Evolutionary conservation across 2,888 invertebrate genomes (phyloP).

Genomic region (Chymomyza amoena): DNA sequence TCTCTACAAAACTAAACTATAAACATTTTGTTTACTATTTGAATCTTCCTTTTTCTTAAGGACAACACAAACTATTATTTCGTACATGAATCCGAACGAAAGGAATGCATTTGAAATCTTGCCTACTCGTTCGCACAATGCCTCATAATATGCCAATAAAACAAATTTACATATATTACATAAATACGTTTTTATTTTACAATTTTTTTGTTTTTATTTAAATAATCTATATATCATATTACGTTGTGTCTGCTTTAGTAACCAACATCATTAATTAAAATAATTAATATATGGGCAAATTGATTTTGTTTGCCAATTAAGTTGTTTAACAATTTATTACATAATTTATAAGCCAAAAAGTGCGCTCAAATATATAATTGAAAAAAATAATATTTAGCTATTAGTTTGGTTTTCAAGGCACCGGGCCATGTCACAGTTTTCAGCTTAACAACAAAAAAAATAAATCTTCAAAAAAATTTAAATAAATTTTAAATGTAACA

Average conservation of each 20-base stretch:
- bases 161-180: neutral
- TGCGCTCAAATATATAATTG: neutral
- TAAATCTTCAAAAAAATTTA: conserved; percentile 5
- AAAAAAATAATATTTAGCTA: conserved; percentile 17
- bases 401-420: conserved; percentile 34
- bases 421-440: conserved; percentile 48
- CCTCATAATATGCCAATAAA: neutral
- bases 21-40: too few species aligned
- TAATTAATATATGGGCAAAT: neutral
- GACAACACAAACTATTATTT: too few species aligned
- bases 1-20: too few species aligned
- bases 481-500: neutral
- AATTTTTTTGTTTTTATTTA: conserved; percentile 13
- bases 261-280: conserved; percentile 2
- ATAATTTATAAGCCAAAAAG: neutral
- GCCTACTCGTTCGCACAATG: neutral
- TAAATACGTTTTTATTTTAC: conserved; percentile 16
- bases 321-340: neutral
- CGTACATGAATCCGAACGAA: neutral
- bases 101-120: too few species aligned
- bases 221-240: conserved; percentile 7
- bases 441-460: conserved; percentile 14
- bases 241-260: neutral
- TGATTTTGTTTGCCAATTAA: neutral
- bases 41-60: neutral